Base-by-base conservation (phyloP, 2,113 vertebrate genomes). In the Mormoops blainvillei region DNA sequence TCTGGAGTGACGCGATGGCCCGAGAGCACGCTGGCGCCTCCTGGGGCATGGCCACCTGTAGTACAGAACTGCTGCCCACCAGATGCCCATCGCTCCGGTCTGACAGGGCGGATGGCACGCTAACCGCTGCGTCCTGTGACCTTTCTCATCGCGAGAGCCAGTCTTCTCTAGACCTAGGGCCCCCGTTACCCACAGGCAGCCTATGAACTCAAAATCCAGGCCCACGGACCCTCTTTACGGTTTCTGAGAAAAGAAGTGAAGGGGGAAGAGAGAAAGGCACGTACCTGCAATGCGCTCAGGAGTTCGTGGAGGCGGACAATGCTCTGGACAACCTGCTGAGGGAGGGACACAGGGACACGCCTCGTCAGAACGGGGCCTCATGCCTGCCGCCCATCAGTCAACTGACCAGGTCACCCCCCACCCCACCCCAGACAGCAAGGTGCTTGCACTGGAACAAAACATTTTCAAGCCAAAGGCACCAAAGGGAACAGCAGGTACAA, bases 201-300 rank as follows among this genome's bases (percentile, higher is more conserved):
- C 24, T 11, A 2, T 0, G 74, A 13, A 65, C 20, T 38, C n/a
- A 11, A 38, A 58, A 50, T 0, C 9, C 28, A 50, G 50, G 43
- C 43, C 76, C 58, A 65, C 38, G 11, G 0, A 41, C 12, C 5
- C n/a, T 31, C 8, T 31, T 33, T 12, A 36, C 11, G 1, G 1
- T 2, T 54, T 54, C 58, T 45, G 56, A n/a, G 18, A 41, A 31
- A 24, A 1, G 4, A 45, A 58, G 28, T 3, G 20, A 84, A 45
- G 26, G 50, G 43, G 19, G 2, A 2, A 26, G 31, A 20, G 74
- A 13, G 4, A 36, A 20, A 22, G 48, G 26, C 68, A 84, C 71
- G 19, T 98, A 99, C 99, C 99, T 99, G 99, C 97, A 99, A 98
- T 58, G 98, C 98, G 97, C 98, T 99, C 94, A 99, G 99, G 95